Evolutionary conservation across 2,888 invertebrate genomes (phyloP).

Genomic region (Coelogynopora nodosa): DNA sequence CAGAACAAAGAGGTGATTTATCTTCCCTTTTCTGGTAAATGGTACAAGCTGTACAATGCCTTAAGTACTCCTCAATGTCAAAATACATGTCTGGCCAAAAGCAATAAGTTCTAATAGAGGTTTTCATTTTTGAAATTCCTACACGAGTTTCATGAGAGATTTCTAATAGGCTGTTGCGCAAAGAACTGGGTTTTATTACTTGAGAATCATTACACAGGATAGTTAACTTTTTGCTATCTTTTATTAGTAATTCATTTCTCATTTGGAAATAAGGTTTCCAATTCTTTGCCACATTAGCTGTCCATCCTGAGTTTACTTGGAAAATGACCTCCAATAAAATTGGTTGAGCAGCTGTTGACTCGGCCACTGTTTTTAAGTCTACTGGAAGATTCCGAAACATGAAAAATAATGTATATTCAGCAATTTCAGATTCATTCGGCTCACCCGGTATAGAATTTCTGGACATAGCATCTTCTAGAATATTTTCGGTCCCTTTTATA

Average conservation of each 20-base stretch:
- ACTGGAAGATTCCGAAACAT: not conserved
- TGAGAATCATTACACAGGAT: not conserved
- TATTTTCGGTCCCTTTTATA: not conserved
- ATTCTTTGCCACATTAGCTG: too few relatives aligned
- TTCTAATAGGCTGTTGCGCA: not conserved
- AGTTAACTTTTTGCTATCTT: too few relatives aligned
- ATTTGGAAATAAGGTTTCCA: too few relatives aligned
- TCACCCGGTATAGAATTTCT: not conserved
- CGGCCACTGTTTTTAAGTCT: not conserved
- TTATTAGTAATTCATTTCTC: too few relatives aligned
- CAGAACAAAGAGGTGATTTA: not conserved
- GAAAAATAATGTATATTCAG: not conserved
- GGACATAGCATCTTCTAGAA: not conserved
- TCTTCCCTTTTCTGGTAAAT: not conserved
- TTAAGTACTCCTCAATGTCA: not conserved
- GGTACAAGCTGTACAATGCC: not conserved
- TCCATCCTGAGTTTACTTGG: not conserved
- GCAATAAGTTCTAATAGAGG: not conserved
- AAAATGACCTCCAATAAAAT: not conserved
- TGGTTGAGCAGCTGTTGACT: not conserved
- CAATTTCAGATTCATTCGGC: not conserved
- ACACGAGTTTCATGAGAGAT: not conserved
- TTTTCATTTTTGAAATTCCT: not conserved
- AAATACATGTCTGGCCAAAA: not conserved
- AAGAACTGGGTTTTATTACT: not conserved